Evolutionary conservation across 2,113 vertebrate species (phyloP).

Genomic region (Macrotis lagotis): DNA sequence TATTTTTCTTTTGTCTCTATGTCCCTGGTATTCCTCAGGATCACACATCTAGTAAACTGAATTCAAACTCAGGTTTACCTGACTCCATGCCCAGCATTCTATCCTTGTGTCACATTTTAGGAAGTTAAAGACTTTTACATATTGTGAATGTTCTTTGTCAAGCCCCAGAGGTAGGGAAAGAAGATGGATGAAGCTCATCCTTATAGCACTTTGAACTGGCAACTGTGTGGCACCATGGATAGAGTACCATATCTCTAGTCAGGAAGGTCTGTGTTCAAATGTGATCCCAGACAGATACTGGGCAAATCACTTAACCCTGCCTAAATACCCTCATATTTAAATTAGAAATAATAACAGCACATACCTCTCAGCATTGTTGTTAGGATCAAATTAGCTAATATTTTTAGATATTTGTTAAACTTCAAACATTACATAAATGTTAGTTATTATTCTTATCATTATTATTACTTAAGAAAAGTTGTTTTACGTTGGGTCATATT

Average conservation of each 20-base stretch:
- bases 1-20: neutral
- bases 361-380: neutral
- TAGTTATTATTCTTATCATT: neutral
- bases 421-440: neutral
- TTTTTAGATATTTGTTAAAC: neutral
- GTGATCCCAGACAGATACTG: neutral
- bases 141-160: neutral
- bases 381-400: neutral
- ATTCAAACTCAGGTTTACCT: neutral
- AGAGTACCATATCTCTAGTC: neutral
- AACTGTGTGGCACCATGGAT: neutral
- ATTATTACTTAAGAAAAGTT: neutral
- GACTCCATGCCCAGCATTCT: neutral
- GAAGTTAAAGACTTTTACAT: neutral
- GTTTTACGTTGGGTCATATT: neutral
- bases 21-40: neutral
- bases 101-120: neutral
- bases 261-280: neutral
- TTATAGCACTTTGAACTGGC: neutral
- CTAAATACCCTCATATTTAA: neutral
- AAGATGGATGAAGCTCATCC: neutral
- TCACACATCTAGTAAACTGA: neutral
- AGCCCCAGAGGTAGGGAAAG: neutral
- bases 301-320: neutral
- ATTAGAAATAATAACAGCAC: neutral